phyloP scores from a whole-genome alignment of 2,113 vertebrate species.

The Xiphophorus hellerii region DNA sequence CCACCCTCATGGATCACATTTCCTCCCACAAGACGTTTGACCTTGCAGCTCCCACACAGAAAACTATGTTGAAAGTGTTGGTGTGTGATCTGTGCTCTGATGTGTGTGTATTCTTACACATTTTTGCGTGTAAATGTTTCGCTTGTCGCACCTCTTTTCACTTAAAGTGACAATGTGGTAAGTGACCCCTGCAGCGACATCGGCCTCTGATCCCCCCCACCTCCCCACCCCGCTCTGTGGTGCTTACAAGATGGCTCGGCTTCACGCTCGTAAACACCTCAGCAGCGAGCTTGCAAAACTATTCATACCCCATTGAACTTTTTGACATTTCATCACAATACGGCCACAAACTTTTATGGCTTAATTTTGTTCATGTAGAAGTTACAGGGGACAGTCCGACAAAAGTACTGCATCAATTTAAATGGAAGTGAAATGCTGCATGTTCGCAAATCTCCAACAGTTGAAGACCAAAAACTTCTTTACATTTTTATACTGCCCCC shows the following conservation, averaged over 20 bases:
- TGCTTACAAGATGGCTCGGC: background rate
- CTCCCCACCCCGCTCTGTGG: too few species aligned
- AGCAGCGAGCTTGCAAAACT: background rate
- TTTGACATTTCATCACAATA: background rate
- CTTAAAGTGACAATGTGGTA: background rate
- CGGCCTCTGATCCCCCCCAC: background rate
- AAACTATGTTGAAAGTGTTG: conserved; percentile 44
- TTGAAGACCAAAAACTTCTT: too few species aligned
- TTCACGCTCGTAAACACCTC: conserved; percentile 22
- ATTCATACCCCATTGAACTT: background rate
- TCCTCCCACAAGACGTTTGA: conserved; percentile 66
- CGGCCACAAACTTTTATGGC: background rate
- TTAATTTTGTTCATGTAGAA: background rate
- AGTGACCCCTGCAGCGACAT: conserved; percentile 4
- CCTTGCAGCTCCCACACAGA: conserved; percentile 43
- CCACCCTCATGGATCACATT: conserved; percentile 73
- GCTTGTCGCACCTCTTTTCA: conserved; percentile 1
- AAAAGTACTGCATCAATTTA: too few species aligned
- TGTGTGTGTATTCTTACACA: background rate
- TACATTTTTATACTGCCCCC: too few species aligned
- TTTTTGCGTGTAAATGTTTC: background rate
- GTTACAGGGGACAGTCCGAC: too few species aligned
- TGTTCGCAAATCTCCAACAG: too few species aligned
- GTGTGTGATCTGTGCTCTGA: background rate
- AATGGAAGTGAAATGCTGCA: too few species aligned